Percentiles rank a stretch among this genome's conserved stretches.
Conservation (phyloP, 2,888 invertebrate species). For the Bellardia bayeri region DNA sequence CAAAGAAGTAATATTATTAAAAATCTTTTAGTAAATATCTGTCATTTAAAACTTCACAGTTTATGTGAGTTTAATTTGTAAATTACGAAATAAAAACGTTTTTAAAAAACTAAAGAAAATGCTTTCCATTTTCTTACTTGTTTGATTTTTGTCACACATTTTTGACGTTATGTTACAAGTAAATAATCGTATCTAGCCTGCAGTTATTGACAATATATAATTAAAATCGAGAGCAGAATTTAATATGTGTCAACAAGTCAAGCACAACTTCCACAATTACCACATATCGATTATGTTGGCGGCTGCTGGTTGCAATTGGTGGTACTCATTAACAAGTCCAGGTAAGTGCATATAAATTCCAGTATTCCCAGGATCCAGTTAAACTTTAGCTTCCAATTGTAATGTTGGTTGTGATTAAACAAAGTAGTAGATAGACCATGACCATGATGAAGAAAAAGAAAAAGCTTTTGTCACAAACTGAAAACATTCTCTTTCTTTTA, state of each 20-base stretch:
- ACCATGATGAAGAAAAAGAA: neutral
- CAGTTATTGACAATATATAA: slow-evolving; percentile 65
- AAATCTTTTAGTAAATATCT: neutral
- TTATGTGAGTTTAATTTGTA: neutral
- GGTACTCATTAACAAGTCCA: neutral
- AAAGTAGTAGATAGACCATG: neutral
- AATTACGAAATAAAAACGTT: neutral
- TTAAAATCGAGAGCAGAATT: slow-evolving; percentile 24
- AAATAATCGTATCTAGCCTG: slow-evolving; percentile 55
- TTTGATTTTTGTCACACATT: slow-evolving; percentile 65
- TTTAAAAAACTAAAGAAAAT: neutral
- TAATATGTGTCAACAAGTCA: slow-evolving; percentile 20
- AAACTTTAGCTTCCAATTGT: slow-evolving; percentile 16
- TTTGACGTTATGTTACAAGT: slow-evolving; percentile 3
- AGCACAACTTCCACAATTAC: slow-evolving; percentile 31
- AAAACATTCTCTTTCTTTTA: neutral
- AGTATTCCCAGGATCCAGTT: neutral
- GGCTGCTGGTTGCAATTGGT: neutral
- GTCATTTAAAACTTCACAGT: no score
- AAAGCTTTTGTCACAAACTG: slow-evolving; percentile 27
- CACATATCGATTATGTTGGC: slow-evolving; percentile 47
- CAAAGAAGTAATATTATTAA: neutral
- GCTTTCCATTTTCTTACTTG: neutral
- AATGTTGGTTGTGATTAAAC: slow-evolving; percentile 50
- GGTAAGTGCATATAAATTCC: neutral